Conservation (phyloP, 2,888 invertebrate species). For the Ditylenchus weischeri region DNA sequence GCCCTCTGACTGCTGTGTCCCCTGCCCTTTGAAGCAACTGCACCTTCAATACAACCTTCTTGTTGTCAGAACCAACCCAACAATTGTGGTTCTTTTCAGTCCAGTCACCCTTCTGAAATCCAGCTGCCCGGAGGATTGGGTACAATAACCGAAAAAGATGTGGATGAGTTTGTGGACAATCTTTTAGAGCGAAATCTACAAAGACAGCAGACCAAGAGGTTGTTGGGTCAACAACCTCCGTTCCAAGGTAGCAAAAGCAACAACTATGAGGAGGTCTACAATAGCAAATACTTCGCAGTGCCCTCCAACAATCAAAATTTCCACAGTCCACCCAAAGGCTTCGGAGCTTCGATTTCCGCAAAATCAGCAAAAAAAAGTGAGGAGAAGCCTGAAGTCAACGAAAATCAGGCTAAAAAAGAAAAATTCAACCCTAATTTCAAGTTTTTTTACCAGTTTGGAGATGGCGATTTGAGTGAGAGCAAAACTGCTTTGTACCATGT, state of each 20-base stretch:
- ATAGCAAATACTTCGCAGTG: background rate
- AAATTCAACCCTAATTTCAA: background rate
- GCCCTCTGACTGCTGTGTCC: too few relatives aligned
- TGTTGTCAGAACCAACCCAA: too few relatives aligned
- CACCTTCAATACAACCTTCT: too few relatives aligned
- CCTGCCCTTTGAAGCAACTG: too few relatives aligned
- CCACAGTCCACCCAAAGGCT: conserved; percentile 5
- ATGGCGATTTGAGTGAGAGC: background rate
- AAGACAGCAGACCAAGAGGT: background rate
- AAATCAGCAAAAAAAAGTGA: background rate
- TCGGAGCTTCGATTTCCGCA: background rate
- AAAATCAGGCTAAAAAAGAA: background rate
- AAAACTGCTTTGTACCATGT: conserved; percentile 7
- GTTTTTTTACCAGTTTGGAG: conserved; percentile 9
- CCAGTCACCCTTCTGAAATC: background rate
- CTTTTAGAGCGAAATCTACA: background rate
- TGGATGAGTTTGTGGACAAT: conserved; percentile 13
- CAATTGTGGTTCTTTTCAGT: too few relatives aligned
- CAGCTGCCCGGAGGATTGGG: conserved; percentile 9
- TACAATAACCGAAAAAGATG: conserved; percentile 10
- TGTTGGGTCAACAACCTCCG: background rate
- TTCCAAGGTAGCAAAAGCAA: background rate
- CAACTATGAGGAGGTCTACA: background rate
- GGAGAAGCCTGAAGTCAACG: too few relatives aligned
- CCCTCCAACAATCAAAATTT: conserved; percentile 5